Conservation (phyloP, 53 echinoderm and acorn worm species). For the Temnopleurus reevesii region DNA sequence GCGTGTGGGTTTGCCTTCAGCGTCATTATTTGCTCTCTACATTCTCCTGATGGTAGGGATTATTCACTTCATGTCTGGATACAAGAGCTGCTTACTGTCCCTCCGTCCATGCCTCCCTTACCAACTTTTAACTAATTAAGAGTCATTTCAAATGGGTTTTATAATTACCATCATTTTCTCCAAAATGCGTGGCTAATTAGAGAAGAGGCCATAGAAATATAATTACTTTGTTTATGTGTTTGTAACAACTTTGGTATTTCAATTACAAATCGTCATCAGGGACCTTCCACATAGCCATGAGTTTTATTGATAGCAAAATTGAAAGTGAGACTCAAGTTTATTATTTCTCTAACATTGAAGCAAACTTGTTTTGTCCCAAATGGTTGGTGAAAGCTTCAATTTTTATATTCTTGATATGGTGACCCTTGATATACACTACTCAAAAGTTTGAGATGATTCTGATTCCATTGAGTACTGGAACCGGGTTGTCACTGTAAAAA, state of each 20-base stretch:
- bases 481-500: no score
- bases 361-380: no score
- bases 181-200: slow-evolving; percentile 3
- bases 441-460: no score
- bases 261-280: not conserved
- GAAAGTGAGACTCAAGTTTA: not conserved
- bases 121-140: slow-evolving; percentile 40
- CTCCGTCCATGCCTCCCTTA: not conserved
- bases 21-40: slow-evolving; percentile 40
- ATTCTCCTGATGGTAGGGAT: slow-evolving; percentile 42
- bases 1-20: slow-evolving; percentile 28
- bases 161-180: not conserved
- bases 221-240: slow-evolving; percentile 10
- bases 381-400: no score
- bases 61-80: slow-evolving; percentile 25
- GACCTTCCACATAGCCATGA: slow-evolving; percentile 10
- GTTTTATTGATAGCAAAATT: slow-evolving; percentile 19
- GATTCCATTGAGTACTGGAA: no score
- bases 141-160: slow-evolving; percentile 18
- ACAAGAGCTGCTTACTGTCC: slow-evolving; percentile 10
- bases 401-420: no score
- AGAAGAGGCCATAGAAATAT: slow-evolving; percentile 28
- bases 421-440: no score
- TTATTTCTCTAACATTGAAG: not conserved
- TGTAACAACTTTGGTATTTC: not conserved